phyloP scores from a whole-genome alignment of 2,888 invertebrate species.

The Aleiodes alternator region DNA sequence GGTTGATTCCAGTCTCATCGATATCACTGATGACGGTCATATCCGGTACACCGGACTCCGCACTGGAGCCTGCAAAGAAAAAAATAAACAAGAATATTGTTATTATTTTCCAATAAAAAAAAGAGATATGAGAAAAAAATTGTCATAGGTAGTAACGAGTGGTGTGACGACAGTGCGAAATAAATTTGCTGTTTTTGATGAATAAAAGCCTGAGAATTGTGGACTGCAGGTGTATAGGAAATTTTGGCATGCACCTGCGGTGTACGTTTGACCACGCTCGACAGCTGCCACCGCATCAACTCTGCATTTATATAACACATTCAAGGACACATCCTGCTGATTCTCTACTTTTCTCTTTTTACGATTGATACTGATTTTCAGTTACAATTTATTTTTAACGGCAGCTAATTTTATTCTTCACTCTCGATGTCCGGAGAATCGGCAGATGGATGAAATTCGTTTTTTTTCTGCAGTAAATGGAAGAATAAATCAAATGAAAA shows the following conservation, averaged over 20 bases:
- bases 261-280: conserved; percentile 34
- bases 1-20: conserved; percentile 92
- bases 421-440: not conserved
- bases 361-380: not conserved
- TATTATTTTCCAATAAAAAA: not conserved
- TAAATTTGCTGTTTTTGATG: conserved; percentile 19
- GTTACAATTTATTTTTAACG: not conserved
- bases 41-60: conserved; percentile 89
- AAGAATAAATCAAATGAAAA: too few relatives aligned
- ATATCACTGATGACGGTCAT: conserved; percentile 94
- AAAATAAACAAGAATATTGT: conserved; percentile 26
- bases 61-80: conserved; percentile 76
- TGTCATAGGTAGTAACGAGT: not conserved
- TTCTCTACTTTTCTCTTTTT: not conserved
- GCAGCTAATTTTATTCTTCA: not conserved
- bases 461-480: too few relatives aligned
- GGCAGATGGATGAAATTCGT: not conserved
- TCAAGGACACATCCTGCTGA: conserved; percentile 6
- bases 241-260: conserved; percentile 25
- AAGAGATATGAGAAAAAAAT: not conserved
- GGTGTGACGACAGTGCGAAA: conserved; percentile 6
- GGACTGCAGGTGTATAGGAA: conserved; percentile 45
- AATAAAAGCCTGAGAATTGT: conserved; percentile 30
- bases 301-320: not conserved
- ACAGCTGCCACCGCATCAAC: conserved; percentile 52